phyloP scores from a whole-genome alignment of 2,113 vertebrate genomes.

The Esox niger region DNA sequence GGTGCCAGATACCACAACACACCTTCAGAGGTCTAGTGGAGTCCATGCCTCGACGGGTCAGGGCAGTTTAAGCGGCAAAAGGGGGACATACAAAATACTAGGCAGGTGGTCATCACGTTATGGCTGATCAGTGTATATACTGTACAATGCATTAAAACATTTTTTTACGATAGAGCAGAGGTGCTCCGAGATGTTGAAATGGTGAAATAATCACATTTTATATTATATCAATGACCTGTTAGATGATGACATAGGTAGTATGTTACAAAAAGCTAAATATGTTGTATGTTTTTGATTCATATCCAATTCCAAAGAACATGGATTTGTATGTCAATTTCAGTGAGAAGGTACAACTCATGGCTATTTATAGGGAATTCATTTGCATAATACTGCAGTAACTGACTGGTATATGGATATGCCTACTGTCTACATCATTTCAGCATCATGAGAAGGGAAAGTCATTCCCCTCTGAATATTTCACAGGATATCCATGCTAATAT shows the following conservation, averaged over 20 bases:
- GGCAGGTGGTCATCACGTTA: slow-evolving; percentile 59
- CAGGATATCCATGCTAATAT: background rate
- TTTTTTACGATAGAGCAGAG: slow-evolving; percentile 46
- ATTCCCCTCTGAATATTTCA: too few relatives aligned
- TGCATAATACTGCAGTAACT: background rate
- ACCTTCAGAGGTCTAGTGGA: too few relatives aligned
- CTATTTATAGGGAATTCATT: background rate
- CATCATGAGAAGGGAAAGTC: too few relatives aligned
- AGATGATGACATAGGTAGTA: too few relatives aligned
- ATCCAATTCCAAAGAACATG: background rate
- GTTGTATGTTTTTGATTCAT: background rate
- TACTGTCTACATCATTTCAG: background rate
- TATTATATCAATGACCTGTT: too few relatives aligned
- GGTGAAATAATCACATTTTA: too few relatives aligned
- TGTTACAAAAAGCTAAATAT: too few relatives aligned
- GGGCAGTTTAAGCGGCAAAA: slow-evolving; percentile 17
- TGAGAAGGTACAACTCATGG: background rate
- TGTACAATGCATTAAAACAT: slow-evolving; percentile 55
- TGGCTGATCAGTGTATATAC: slow-evolving; percentile 55
- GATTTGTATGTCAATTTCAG: background rate
- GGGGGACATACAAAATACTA: slow-evolving; percentile 37
- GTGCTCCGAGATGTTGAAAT: slow-evolving; percentile 43
- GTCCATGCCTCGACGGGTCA: too few relatives aligned
- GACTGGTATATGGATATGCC: background rate
- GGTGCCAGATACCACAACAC: too few relatives aligned